phyloP scores from a whole-genome alignment of 2,113 vertebrate species.

The Rhinogobius similis region DNA sequence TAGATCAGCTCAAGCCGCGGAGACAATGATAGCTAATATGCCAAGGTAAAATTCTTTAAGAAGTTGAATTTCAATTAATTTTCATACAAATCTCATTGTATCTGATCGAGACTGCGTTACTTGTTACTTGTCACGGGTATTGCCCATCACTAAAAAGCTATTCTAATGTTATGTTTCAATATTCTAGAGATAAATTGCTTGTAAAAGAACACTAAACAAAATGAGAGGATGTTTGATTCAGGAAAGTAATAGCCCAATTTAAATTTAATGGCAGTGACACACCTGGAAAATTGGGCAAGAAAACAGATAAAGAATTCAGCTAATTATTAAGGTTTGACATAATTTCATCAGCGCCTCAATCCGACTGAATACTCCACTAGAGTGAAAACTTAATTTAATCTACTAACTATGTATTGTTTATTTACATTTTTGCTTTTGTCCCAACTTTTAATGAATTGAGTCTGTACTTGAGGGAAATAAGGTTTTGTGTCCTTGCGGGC shows the following conservation, averaged over 20 bases:
- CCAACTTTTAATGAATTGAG: not conserved
- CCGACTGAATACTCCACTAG: too few relatives aligned
- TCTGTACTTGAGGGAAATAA: constrained; percentile 48
- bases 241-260: constrained; percentile 20
- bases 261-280: not conserved
- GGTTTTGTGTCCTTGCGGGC: constrained; percentile 72
- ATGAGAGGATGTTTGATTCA: not conserved
- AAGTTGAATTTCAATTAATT: too few relatives aligned
- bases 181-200: not conserved
- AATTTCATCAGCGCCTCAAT: too few relatives aligned
- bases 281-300: not conserved
- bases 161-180: not conserved
- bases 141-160: not conserved
- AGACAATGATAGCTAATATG: too few relatives aligned
- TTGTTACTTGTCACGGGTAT: too few relatives aligned
- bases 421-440: not conserved
- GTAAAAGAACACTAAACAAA: not conserved
- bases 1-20: too few relatives aligned
- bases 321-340: too few relatives aligned
- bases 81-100: too few relatives aligned
- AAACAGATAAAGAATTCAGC: too few relatives aligned
- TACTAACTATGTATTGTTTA: not conserved
- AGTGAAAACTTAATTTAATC: not conserved
- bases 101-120: too few relatives aligned
- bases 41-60: too few relatives aligned